Conservation (phyloP, 2,797 vertebrate genomes). For the Scarus forsteni region DNA sequence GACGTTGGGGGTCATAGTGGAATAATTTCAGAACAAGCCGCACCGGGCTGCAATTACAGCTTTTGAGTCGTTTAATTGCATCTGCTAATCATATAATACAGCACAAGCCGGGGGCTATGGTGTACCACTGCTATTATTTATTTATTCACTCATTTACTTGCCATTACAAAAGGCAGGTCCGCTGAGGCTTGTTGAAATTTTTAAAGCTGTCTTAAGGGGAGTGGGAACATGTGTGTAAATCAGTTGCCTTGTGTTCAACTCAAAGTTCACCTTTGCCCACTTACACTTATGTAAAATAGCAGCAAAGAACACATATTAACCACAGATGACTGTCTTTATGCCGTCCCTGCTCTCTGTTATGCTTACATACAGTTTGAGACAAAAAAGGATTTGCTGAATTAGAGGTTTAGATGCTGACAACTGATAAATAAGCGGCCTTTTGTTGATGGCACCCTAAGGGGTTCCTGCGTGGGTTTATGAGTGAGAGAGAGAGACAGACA, state of each 20-base stretch:
- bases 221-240: slow-evolving; percentile 71
- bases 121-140: slow-evolving; percentile 77
- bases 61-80: slow-evolving; percentile 78
- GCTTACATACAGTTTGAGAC: slow-evolving; percentile 65
- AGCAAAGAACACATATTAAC: slow-evolving; percentile 71
- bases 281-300: slow-evolving; percentile 30
- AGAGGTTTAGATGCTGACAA: slow-evolving; percentile 83
- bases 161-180: slow-evolving; percentile 62
- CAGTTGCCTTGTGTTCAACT: slow-evolving; percentile 59
- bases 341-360: slow-evolving; percentile 38
- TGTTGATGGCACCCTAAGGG: slow-evolving; percentile 82
- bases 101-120: slow-evolving; percentile 67
- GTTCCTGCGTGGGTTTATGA: slow-evolving; percentile 46
- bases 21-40: slow-evolving; percentile 70
- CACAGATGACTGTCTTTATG: slow-evolving; percentile 48
- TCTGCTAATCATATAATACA: slow-evolving; percentile 82
- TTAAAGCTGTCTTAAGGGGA: slow-evolving; percentile 64
- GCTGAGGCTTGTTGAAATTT: slow-evolving; percentile 61
- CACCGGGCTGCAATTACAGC: slow-evolving; percentile 73
- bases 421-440: slow-evolving; percentile 82
- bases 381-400: slow-evolving; percentile 80
- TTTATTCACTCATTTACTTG: slow-evolving; percentile 81
- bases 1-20: slow-evolving; percentile 62
- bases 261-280: slow-evolving; percentile 68
- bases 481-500: slow-evolving; percentile 38